Base-by-base conservation (phyloP, 2,888 invertebrate genomes). In the Macrosiphum euphorbiae region DNA sequence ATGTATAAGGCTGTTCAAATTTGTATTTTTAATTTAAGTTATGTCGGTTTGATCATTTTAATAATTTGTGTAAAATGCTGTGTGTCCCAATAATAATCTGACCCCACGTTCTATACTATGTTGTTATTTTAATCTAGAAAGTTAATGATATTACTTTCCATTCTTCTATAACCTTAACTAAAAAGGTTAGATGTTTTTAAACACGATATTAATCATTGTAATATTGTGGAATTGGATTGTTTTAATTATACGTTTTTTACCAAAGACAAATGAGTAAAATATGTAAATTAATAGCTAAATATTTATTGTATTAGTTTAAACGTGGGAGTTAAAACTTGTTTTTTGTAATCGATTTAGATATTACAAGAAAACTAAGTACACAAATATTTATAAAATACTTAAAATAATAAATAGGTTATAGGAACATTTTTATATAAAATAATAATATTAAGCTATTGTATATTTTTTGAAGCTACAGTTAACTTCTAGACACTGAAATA, bases 111-210 rank as follows among this genome's bases (percentile, higher is more conserved):
- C 7, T 78, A 35, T 35, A 35, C 7, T 28, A 26, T 90, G 41
- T 50, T 50, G 90, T 84, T 41, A 7, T n/a, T 91, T 24, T 58
- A 91, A 58, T 61, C 91, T 86, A 86, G 91, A 91, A 91, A 86
- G 91, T 91, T 35, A 84, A 50, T 50, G 85, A 44, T 26, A 44
- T 26, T 58, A 86, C 86, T 91, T 91, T 91, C 91, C 91, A 86
- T 91, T 91, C 86, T 58, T 26, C 41, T 55, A 78, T 67, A 24
- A 28, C 41, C 28, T 16, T 47, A 91, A 58, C 44, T 5, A 85
- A 61, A 78, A 47, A 86, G 85, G 55, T 86, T 86, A 84, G 78
- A 78, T 52, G 50, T 90, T 90, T n/a, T n/a, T 58, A 91, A 85
- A 91, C 86, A 47, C 47, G 47, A 91, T 86, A 86, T 86, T 47